These are phyloP conservation scores for Micronycteris hirsuta DNA, from an alignment of 2,113 vertebrate genomes.

Conservation along the genomic window DNA sequence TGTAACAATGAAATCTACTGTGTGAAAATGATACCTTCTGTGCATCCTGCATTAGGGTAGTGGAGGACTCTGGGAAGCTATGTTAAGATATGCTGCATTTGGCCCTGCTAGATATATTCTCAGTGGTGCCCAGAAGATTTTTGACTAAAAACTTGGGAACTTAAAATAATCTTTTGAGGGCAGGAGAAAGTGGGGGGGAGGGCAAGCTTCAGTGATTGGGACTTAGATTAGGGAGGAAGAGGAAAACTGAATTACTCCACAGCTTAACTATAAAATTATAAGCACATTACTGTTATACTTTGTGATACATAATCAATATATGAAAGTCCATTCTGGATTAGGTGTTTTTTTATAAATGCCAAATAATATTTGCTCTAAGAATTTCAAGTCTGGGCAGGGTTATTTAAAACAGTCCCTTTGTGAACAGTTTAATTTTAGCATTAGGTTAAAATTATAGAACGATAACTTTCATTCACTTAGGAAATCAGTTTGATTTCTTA, in stretches of 20 bases:
- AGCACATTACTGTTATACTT: not conserved
- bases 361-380: constrained; percentile 31
- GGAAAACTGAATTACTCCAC: not conserved
- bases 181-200: not conserved
- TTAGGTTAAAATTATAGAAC: constrained; percentile 39
- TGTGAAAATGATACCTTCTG: not conserved
- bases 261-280: constrained; percentile 21
- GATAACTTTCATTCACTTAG: constrained; percentile 40
- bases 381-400: not conserved
- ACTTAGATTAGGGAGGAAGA: not conserved
- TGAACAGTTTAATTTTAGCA: constrained; percentile 43
- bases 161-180: not conserved
- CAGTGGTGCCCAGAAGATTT: not conserved
- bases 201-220: not conserved
- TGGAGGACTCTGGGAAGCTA: not conserved
- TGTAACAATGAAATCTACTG: not conserved
- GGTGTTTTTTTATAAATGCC: not conserved
- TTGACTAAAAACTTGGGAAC: not conserved
- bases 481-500: constrained; percentile 36
- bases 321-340: not conserved
- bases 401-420: constrained; percentile 24
- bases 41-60: not conserved
- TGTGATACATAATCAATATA: constrained; percentile 36
- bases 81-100: not conserved
- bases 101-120: not conserved